Evolutionary conservation across 2,113 vertebrate species (phyloP), one percentile per base, ranked within the genome.

Genomic region (Prietella phreatophila): DNA sequence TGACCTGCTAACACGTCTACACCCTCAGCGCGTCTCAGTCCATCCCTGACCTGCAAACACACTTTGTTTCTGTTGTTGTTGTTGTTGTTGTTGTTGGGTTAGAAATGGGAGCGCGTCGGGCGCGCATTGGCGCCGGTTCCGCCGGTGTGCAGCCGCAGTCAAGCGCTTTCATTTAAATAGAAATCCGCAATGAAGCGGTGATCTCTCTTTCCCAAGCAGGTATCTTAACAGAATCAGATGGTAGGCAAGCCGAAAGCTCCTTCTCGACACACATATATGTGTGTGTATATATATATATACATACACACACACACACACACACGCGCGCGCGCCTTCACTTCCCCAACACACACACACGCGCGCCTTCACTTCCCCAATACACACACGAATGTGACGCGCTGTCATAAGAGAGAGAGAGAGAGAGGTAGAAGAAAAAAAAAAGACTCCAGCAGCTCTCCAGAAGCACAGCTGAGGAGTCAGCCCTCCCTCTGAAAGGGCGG

Each of bases 331-430:
- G 39, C 39, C 39, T 39, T 39, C 39, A 39, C 39, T 39, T 47
- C n/a, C n/a, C 78, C 47, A 42, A 86, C 73, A 78, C 1, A 30
- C 39, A 63, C n/a, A 84, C 67, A 82, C 84, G 39, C 79, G 53
- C 89, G 89, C 89, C 39, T 78, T 86, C 86, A 42, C 50, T 85
- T 85, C 65, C 33, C 78, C 47, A 42, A 33, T 63, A 69, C 80
- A 58, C 83, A 55, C 76, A 33, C n/a, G 13, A 15, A 14, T 10
- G 33, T 47, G 60, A 25, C 85, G 42, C 63, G 76, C 84, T 76
- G n/a, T 81, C 76, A 67, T 10, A n/a, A 47, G 42, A 47, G 42
- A 47, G 42, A 47, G 42, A 6, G 42, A 36, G 36, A 36, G 36
- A 36, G 36, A n/a, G n/a, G n/a, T n/a, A n/a, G n/a, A n/a, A n/a